Evolutionary conservation across 2,797 vertebrate species (phyloP), one percentile per base, ranked within the genome.

Genomic region (Poecile montanus): DNA sequence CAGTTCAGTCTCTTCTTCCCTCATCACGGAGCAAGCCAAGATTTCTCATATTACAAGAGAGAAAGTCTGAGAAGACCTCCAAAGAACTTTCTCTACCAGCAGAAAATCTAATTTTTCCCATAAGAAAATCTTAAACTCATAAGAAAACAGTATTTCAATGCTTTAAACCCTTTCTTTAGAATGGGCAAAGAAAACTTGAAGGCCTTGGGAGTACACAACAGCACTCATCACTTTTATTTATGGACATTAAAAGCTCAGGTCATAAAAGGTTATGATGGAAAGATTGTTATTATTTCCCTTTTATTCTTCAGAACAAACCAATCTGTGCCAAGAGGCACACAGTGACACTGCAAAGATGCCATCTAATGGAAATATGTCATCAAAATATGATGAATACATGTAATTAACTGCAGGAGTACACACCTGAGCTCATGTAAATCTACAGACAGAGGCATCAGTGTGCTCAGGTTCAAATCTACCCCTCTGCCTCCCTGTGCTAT

Each of bases 351-450:
- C 21, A n/a, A 93, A 92, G 58, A 44, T 89, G 79, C 77, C 63
- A 53, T 32, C 9, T 78, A 92, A 88, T 84, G 88, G 91, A 90
- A 96, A 87, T 82, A 48, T 89, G 72, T 78, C 88, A 84, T 48
- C 72, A 62, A 56, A 75, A 84, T 47, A 38, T 91, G 88, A 96
- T 94, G 67, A 93, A 96, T 96, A 81, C 11, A 12, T 60, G 53
- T 51, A 94, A 96, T 95, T 95, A 95, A 84, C 38, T 73, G 48
- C 38, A 83, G 60, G 38, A 94, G 15, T 73, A 80, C 50, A 51
- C 81, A 89, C 12, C 10, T 1, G 0, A 92, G 32, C 92, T 75
- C 77, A 91, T 62, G 78, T 83, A 87, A 88, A 88, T 78, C 72
- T 88, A 61, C 53, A 83, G n/a, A 89, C 5, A 78, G 92, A 94